Base-by-base conservation (phyloP, 1,140 invertebrate species). In the Neocloeon triangulifer region DNA sequence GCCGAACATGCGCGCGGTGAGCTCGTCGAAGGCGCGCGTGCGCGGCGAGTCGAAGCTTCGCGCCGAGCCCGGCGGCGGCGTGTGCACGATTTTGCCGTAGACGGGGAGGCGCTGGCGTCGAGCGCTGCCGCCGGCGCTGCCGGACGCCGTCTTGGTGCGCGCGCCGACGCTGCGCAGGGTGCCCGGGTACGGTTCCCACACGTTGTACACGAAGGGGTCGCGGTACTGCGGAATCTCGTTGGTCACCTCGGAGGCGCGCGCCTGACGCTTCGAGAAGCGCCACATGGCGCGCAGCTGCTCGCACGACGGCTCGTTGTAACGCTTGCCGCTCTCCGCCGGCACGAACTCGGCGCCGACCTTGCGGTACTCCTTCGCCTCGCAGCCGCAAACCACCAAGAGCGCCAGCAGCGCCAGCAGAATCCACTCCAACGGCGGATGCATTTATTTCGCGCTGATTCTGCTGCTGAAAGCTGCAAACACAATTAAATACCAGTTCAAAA, bases 201-300 rank as follows among this genome's bases (percentile, higher is more conserved):
- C 61, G 51, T 80, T 79, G 48, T 74, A 73, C 25, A 68, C 62
- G 44, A 81, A 74, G 1, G 77, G 75, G 46, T 84, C 76, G 17
- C 70, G 61, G 49, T 73, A 77, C 23, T 70, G 69, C 19, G 73
- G 73, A 38, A 82, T 67, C 53, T 81, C 73, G 52, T 85, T 82
- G 37, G 77, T 81, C 22, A 74, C 68, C 52, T 82, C 77, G 2
- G 77, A 72, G 5, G 78, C 74, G 28, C 80, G 61, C n/a, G 75
- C 77, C 53, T 86, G 80, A 33, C 81, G 55, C 49, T 80, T 81
- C 13, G 77, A 84, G 53, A 82, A 80, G 47, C 79, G 69, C 82
- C 81, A 88, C 80, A 88, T 85, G 4, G 74, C 75, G 30, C 79
- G 68, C 19, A 88, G 58, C 51, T 85, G 73, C 33, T 84, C 78